These are phyloP conservation scores for Fistularia commersonii DNA, from an alignment of 2,797 vertebrate genomes.

Conservation along the genomic window DNA sequence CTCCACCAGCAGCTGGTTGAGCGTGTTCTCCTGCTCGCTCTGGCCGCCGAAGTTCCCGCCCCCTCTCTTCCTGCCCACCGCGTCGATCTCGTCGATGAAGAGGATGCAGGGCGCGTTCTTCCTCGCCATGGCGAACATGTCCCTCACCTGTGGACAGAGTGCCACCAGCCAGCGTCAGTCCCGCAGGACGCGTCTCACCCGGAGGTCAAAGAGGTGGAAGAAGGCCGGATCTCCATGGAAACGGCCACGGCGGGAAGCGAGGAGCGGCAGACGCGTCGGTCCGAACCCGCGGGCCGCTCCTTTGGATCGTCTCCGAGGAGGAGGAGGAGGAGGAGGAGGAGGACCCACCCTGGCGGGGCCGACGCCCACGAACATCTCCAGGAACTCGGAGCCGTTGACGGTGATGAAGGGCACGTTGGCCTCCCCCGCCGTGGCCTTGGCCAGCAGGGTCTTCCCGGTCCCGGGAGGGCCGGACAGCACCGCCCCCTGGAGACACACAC, in stretches of 20 bases:
- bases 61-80: slow-evolving; percentile 91
- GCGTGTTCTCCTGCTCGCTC: slow-evolving; percentile 95
- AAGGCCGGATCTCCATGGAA: no score
- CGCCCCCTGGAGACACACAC: slow-evolving; percentile 88
- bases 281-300: no score
- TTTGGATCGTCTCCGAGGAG: no score
- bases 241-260: no score
- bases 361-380: slow-evolving; percentile 98
- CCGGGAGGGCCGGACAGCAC: slow-evolving; percentile 95
- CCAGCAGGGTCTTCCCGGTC: slow-evolving; percentile 93
- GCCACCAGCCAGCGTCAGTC: no score
- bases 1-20: slow-evolving; percentile 96
- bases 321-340: no score
- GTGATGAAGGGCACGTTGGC: slow-evolving; percentile 97
- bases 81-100: slow-evolving; percentile 97
- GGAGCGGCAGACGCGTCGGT: no score
- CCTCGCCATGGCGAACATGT: slow-evolving; percentile 91
- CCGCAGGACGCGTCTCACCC: no score
- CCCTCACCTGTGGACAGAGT: slow-evolving; percentile 92
- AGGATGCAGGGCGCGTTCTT: slow-evolving; percentile 98
- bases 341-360: slow-evolving; percentile 95
- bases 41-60: slow-evolving; percentile 94
- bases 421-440: slow-evolving; percentile 95
- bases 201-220: no score
- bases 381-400: slow-evolving; percentile 94